Conservation (phyloP, 2,113 vertebrate genomes). For the Lepisosteus osseus region DNA sequence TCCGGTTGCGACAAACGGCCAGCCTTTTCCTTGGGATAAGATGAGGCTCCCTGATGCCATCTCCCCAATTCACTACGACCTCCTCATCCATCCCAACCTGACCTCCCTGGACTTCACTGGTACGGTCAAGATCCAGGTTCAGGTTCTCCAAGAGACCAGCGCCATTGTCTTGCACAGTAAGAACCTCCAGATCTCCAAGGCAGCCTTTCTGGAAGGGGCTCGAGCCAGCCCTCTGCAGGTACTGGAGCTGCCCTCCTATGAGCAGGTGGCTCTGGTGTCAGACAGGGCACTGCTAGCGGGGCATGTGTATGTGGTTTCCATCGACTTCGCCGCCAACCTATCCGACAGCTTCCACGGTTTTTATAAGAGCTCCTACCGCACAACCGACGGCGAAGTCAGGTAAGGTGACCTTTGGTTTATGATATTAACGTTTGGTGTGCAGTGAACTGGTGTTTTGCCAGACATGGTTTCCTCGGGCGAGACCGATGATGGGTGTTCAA, state of each 20-base stretch:
- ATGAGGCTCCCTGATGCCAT: constrained; percentile 75
- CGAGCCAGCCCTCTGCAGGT: constrained; percentile 37
- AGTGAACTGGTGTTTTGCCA: too few relatives aligned
- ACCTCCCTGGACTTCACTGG: constrained; percentile 73
- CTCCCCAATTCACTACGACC: constrained; percentile 70
- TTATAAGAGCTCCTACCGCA: constrained; percentile 85
- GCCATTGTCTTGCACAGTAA: constrained; percentile 78
- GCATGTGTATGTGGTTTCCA: constrained; percentile 58
- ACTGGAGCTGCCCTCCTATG: constrained; percentile 61
- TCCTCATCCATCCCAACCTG: constrained; percentile 82
- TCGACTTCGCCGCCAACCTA: constrained; percentile 72
- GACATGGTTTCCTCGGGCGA: too few relatives aligned
- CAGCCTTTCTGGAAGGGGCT: constrained; percentile 45
- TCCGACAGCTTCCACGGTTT: constrained; percentile 81
- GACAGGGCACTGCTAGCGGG: constrained; percentile 54
- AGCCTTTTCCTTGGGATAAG: constrained; percentile 74
- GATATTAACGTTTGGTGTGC: not conserved
- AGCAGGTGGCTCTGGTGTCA: constrained; percentile 75
- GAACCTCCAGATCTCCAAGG: constrained; percentile 58
- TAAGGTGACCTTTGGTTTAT: constrained; percentile 38
- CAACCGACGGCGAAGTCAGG: constrained; percentile 73
- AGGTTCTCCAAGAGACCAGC: constrained; percentile 56
- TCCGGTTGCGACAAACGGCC: constrained; percentile 52
- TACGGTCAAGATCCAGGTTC: constrained; percentile 60
- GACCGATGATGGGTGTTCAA: too few relatives aligned